Evolutionary conservation across 2,113 vertebrate genomes (phyloP).

Genomic region (Morone saxatilis): DNA sequence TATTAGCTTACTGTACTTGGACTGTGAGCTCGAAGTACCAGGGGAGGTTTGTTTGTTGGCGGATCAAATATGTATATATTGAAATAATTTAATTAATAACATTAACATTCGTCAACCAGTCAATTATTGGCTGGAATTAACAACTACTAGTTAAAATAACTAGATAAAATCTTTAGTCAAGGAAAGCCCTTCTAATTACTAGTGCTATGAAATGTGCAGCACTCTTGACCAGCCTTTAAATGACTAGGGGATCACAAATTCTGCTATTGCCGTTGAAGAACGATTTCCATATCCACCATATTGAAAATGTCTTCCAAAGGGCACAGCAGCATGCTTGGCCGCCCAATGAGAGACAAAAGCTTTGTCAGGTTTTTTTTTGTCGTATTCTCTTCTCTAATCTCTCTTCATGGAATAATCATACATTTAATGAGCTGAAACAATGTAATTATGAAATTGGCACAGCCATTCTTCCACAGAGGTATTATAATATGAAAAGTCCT

Average conservation of each 20-base stretch:
- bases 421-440: conserved; percentile 80
- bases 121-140: too few species aligned
- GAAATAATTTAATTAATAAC: too few species aligned
- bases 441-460: conserved; percentile 78
- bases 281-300: conserved; percentile 49
- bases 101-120: too few species aligned
- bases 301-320: conserved; percentile 68
- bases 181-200: too few species aligned
- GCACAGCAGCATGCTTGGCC: conserved; percentile 51
- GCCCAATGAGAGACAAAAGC: conserved; percentile 57
- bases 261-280: neutral
- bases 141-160: too few species aligned
- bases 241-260: neutral
- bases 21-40: too few species aligned
- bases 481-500: conserved; percentile 64
- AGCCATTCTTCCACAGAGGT: conserved; percentile 53
- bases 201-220: too few species aligned
- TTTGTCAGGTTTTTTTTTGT: conserved; percentile 42
- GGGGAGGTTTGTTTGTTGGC: too few species aligned
- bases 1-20: too few species aligned
- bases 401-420: conserved; percentile 74
- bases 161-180: too few species aligned
- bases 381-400: conserved; percentile 57
- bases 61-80: too few species aligned
- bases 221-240: neutral